phyloP scores from a whole-genome alignment of 2,113 vertebrate species.

The Siniperca knerii region DNA sequence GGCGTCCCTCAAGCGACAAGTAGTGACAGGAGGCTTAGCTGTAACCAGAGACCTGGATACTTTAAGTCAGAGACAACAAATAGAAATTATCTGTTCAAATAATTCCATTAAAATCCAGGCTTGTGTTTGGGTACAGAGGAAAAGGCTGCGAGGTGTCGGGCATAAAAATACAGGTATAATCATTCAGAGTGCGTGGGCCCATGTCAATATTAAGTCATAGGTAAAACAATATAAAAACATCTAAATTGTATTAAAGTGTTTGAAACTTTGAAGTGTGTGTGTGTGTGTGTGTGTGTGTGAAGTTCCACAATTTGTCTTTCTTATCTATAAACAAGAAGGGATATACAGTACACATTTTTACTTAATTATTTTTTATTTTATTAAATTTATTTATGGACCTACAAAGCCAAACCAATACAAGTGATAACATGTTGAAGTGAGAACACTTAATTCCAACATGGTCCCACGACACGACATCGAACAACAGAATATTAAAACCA shows the following conservation, averaged over 20 bases:
- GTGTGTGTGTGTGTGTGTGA: no score
- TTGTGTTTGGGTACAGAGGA: constrained; percentile 27
- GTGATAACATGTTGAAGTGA: background rate
- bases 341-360: no score
- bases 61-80: constrained; percentile 67
- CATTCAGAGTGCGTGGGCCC: background rate
- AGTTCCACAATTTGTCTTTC: background rate
- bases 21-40: constrained; percentile 64
- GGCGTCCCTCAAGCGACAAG: constrained; percentile 73
- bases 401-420: background rate
- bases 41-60: constrained; percentile 56
- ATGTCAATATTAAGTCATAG: background rate
- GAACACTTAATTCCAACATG: background rate
- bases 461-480: background rate
- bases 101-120: constrained; percentile 39
- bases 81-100: constrained; percentile 69
- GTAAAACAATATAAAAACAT: background rate
- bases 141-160: background rate
- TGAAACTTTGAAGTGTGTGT: background rate
- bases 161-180: constrained; percentile 8
- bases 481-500: background rate
- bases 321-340: background rate
- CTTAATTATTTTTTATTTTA: background rate
- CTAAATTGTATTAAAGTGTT: background rate
- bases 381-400: background rate